These are phyloP conservation scores for Hipposideros armiger DNA, from an alignment of 2,113 vertebrate species.

Conservation along the genomic window DNA sequence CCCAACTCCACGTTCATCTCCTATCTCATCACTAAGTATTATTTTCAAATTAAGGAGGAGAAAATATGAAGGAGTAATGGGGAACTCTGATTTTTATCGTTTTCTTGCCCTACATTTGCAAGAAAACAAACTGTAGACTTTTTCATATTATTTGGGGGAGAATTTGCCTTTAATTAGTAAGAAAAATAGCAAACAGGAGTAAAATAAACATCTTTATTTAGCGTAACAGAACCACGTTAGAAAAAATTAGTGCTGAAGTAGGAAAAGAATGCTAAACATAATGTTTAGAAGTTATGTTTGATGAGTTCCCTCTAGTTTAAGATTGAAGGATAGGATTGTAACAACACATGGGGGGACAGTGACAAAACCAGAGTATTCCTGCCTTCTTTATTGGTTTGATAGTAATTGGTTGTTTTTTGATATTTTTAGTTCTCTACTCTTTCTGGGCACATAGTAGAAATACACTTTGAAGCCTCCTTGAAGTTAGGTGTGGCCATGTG, in stretches of 20 bases:
- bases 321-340: not conserved
- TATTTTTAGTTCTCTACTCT: not conserved
- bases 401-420: too few relatives aligned
- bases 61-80: not conserved
- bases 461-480: not conserved
- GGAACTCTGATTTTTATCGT: too few relatives aligned
- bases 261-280: not conserved
- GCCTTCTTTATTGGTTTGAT: accelerated
- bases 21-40: too few relatives aligned
- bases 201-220: not conserved
- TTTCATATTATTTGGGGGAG: not conserved
- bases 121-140: not conserved
- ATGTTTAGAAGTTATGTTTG: not conserved
- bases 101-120: not conserved
- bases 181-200: not conserved
- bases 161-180: not conserved
- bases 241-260: not conserved
- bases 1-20: not conserved
- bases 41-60: not conserved
- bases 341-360: not conserved
- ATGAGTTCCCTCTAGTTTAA: not conserved
- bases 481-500: not conserved
- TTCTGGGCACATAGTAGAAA: not conserved
- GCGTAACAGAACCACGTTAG: not conserved
- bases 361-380: not conserved